Evolutionary conservation across 2,113 vertebrate genomes (phyloP).

Genomic region (Ceyx melanurus): DNA sequence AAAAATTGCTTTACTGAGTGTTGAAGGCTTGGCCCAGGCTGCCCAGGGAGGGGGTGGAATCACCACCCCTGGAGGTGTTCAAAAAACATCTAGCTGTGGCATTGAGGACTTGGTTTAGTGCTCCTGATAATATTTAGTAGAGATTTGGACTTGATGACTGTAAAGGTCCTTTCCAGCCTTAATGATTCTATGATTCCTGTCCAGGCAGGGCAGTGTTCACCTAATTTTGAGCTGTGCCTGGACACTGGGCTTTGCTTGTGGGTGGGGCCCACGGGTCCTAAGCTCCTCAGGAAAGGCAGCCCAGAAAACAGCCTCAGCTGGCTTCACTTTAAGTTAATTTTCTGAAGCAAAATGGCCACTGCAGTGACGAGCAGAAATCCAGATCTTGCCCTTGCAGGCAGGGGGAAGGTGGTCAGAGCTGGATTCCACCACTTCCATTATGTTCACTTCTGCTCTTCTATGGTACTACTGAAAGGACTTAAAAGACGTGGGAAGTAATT

Average conservation of each 20-base stretch:
- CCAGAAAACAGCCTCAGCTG: neutral
- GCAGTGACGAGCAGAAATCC: neutral
- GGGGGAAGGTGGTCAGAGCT: neutral
- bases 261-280: neutral
- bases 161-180: too few species aligned
- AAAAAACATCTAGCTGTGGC: too few species aligned
- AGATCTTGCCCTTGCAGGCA: neutral
- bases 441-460: neutral
- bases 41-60: too few species aligned
- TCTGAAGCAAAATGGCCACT: neutral
- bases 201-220: neutral
- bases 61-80: too few species aligned
- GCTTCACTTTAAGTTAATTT: neutral
- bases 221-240: neutral
- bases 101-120: too few species aligned
- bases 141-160: too few species aligned
- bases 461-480: neutral
- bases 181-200: neutral
- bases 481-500: rapidly evolving
- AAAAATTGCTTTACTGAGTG: too few species aligned
- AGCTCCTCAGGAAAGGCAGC: neutral
- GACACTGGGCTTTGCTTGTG: neutral
- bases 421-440: neutral
- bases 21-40: too few species aligned
- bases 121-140: too few species aligned